These are phyloP conservation scores for Manacus vitellinus DNA, from an alignment of 2,113 vertebrate species.

Conservation along the genomic window DNA sequence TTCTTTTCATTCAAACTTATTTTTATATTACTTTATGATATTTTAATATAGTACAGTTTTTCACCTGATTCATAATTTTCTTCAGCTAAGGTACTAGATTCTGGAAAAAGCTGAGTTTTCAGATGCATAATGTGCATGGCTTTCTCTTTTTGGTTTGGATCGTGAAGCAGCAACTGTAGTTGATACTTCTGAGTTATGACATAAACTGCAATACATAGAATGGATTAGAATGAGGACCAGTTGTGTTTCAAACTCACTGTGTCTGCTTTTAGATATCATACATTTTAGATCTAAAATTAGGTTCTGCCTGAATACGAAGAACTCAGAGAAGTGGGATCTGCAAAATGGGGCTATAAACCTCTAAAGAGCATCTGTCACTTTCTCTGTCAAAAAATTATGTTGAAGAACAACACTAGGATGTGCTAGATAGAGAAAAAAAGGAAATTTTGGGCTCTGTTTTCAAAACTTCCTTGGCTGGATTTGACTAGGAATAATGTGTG, in stretches of 20 bases:
- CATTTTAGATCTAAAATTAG: not conserved
- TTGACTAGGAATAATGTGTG: rapidly evolving
- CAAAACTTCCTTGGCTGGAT: not conserved
- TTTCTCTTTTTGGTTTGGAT: not conserved
- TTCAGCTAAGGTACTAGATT: not conserved
- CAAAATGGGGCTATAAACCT: not conserved
- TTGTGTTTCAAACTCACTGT: not conserved
- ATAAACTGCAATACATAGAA: not conserved
- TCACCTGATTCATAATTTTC: not conserved
- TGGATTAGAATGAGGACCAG: not conserved
- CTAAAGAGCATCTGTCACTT: not conserved
- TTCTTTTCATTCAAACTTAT: not conserved
- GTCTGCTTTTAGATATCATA: not conserved
- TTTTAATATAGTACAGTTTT: not conserved
- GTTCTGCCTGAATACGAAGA: not conserved
- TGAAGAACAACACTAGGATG: not conserved
- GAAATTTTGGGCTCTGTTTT: not conserved
- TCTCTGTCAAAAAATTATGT: not conserved
- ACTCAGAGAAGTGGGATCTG: not conserved
- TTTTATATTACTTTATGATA: not conserved
- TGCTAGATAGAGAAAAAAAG: not conserved
- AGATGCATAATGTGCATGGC: not conserved
- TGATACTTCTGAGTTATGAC: not conserved
- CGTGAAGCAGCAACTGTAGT: not conserved
- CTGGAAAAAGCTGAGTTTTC: not conserved